Evolutionary conservation across 2,888 invertebrate genomes (phyloP).

Genomic region (Protophormia terraenovae): DNA sequence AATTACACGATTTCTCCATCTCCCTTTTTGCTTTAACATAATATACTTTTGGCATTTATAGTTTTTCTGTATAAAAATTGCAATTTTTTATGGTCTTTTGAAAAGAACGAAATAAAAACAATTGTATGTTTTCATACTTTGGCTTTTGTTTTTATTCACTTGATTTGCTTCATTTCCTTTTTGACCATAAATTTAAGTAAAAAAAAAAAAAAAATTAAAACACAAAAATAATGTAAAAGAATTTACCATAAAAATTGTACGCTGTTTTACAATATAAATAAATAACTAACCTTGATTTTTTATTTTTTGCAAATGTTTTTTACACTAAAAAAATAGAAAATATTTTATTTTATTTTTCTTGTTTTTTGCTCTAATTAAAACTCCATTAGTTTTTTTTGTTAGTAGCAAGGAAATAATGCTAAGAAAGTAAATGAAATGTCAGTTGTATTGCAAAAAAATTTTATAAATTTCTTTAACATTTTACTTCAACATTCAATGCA

Average conservation of each 20-base stretch:
- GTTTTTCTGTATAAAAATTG: neutral
- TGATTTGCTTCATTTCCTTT: conserved; percentile 21
- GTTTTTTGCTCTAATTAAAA: conserved; percentile 22
- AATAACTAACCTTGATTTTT: neutral
- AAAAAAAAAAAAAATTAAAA: no score
- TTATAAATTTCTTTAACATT: neutral
- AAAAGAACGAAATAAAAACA: neutral
- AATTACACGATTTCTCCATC: neutral
- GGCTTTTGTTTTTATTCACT: neutral
- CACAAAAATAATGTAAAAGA: neutral
- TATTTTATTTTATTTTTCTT: neutral
- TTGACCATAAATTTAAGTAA: neutral
- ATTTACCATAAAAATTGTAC: neutral
- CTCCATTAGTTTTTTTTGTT: conserved; percentile 45
- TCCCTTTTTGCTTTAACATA: neutral
- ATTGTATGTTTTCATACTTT: neutral
- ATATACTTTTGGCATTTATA: conserved; percentile 7
- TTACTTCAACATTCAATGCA: neutral
- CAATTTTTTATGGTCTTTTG: conserved; percentile 14
- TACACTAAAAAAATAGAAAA: no score
- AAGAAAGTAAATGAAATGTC: neutral
- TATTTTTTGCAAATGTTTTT: neutral
- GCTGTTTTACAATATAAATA: neutral
- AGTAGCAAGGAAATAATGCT: neutral
- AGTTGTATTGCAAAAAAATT: neutral